Evolutionary conservation across 1,140 invertebrate genomes (phyloP), one percentile per base, ranked within the genome.

Genomic region (Diprion similis): DNA sequence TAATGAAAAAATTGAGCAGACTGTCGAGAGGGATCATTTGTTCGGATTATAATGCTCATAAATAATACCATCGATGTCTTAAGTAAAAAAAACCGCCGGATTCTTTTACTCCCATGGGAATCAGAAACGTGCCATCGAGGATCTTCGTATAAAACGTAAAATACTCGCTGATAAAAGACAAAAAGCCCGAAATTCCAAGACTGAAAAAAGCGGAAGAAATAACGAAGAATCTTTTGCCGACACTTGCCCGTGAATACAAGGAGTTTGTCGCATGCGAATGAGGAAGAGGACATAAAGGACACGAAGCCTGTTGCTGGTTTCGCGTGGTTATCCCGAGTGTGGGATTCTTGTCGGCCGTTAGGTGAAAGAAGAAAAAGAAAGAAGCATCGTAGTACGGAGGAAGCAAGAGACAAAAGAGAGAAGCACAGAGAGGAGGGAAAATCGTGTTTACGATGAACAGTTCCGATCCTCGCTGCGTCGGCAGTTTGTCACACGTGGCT

Each of bases 401-500:
- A 17, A 59, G n/a, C 11, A 59, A 17, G 6, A 59, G n/a, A 4
- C 11, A 59, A 59, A 59, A 59, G 51, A 59, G n/a, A 59, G n/a
- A 37, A 37, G 24, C 24, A 37, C 24, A 6, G 24, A 59, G n/a
- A 59, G n/a, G 9, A 59, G 51, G n/a, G 51, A 59, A 17, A 59
- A 59, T 59, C 51, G 51, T 59, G 51, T 59, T 59, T 59, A 59
- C 51, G 51, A 59, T 13, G 51, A 59, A 59, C 51, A 59, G 51
- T 59, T 59, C n/a, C 51, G 51, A 59, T 59, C 51, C 51, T 59
- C 11, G 51, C 51, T 8, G 24, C 24, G 51, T 15, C 51, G 51
- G 51, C 51, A 59, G 51, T 59, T 59, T 59, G n/a, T 59, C 51
- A 59, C 51, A 59, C 51, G 51, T 59, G 51, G 51, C 51, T 59